A percentile compares a stretch with the other conserved stretches of the same genome.
Conservation (phyloP, 2,113 vertebrate genomes). For the Bos taurus region DNA sequence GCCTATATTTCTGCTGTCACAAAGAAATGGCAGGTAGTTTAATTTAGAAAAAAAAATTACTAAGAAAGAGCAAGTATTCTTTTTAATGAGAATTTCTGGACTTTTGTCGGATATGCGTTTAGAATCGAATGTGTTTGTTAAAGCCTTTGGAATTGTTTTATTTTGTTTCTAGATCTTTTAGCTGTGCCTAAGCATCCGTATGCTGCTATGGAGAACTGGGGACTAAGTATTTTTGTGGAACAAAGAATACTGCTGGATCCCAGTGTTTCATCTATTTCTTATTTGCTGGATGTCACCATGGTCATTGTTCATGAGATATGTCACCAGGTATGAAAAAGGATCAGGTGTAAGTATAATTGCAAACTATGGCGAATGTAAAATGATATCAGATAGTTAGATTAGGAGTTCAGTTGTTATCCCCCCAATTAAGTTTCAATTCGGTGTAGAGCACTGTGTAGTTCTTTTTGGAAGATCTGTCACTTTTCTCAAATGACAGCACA, state of each 20-base stretch:
- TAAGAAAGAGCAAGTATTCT: background rate
- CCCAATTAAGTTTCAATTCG: constrained; percentile 39
- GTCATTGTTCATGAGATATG: constrained; percentile 91
- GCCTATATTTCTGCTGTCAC: constrained; percentile 33
- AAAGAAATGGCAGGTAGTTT: constrained; percentile 12
- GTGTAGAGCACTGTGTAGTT: background rate
- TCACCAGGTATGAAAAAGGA: constrained; percentile 86
- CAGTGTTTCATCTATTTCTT: constrained; percentile 90
- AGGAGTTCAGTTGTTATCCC: background rate
- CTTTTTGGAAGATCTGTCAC: background rate
- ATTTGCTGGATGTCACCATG: constrained; percentile 93
- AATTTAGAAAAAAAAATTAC: background rate
- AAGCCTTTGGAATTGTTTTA: constrained; percentile 73
- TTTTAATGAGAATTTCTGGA: constrained; percentile 39
- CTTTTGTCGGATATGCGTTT: constrained; percentile 21
- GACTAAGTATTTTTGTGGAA: constrained; percentile 92
- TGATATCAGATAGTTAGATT: background rate
- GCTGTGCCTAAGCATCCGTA: constrained; percentile 93
- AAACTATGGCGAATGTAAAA: background rate
- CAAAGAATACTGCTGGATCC: constrained; percentile 92
- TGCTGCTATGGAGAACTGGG: constrained; percentile 95
- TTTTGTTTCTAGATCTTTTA: constrained; percentile 89
- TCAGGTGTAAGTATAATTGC: constrained; percentile 54
- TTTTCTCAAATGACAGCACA: background rate
- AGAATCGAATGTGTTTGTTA: constrained; percentile 9